These are phyloP conservation scores for Rana temporaria DNA, from an alignment of 2,113 vertebrate species.

Conservation along the genomic window DNA sequence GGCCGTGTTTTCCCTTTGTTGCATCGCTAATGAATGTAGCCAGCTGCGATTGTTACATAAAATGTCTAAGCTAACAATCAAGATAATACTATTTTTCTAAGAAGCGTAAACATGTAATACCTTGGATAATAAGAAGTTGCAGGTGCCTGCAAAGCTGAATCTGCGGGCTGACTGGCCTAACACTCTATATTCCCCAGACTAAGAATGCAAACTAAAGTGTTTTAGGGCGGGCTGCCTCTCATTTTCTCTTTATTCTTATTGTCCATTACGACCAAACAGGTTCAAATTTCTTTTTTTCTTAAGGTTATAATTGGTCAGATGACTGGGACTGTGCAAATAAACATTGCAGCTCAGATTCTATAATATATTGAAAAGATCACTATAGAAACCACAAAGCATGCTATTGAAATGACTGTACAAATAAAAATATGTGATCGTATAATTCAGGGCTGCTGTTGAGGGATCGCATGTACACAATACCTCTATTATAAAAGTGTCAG, in stretches of 20 bases:
- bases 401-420: slow-evolving; percentile 21
- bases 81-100: slow-evolving; percentile 43
- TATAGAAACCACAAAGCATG: slow-evolving; percentile 31
- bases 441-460: not conserved
- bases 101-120: slow-evolving; percentile 43
- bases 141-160: slow-evolving; percentile 23
- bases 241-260: not conserved
- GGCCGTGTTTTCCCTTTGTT: slow-evolving; percentile 33
- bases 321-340: not conserved
- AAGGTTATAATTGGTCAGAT: slow-evolving; percentile 24
- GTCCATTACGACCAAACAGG: not conserved
- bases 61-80: slow-evolving; percentile 45
- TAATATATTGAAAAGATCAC: slow-evolving; percentile 30
- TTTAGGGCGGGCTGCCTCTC: not conserved
- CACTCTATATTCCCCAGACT: not conserved
- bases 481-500: slow-evolving; percentile 36
- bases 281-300: not conserved
- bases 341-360: not conserved
- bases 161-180: not conserved
- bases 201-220: not conserved
- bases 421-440: slow-evolving; percentile 36
- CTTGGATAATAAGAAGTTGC: slow-evolving; percentile 42
- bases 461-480: slow-evolving; percentile 22
- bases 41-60: slow-evolving; percentile 35
- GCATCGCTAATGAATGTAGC: slow-evolving; percentile 43